Evolutionary conservation across 2,888 invertebrate species (phyloP), one percentile per base, ranked within the genome.

Genomic region (Orgyia antiqua): DNA sequence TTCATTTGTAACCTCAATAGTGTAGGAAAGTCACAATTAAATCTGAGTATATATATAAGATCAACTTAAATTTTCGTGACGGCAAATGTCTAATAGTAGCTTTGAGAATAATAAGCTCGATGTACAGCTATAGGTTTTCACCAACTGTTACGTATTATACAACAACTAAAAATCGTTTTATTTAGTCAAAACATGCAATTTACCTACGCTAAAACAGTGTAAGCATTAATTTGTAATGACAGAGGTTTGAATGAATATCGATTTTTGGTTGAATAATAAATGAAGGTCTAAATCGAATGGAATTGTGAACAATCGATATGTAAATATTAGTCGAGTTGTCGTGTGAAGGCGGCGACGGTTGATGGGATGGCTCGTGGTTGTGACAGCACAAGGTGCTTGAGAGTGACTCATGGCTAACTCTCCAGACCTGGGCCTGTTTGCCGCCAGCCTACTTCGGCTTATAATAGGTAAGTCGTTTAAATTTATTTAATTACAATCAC

Each of bases 361-460:
- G 49, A 48, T 68, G 83, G 78, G 64, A 83, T 83, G 80, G 78
- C 71, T 51, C 47, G 56, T 57, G 58, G 53, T 65, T 53, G 55
- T 64, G 65, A 58, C 57, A 63, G 66, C 60, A 60, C 69, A 63
- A 68, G 39, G 53, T 44, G 52, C 58, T 62, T 68, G 60, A 65
- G 59, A 62, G 67, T 70, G 67, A 86, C 76, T 79, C 72, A 89
- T 89, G 89, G 89, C 88, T 84, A 84, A 87, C 67, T 78, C 88
- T 58, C 82, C 87, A 57, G 89, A 89, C 70, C 77, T 88, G 65
- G 88, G 89, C 68, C 80, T 88, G 68, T 71, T 89, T 56, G 86
- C 79, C 50, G 89, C 89, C 62, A 89, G 87, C 73, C 80, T 90
- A 42, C 87, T 89, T 48, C 87, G 89, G 79, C 88, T 89, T 47